These are phyloP conservation scores for Rissa tridactyla DNA, from an alignment of 2,113 vertebrate species.

Conservation along the genomic window DNA sequence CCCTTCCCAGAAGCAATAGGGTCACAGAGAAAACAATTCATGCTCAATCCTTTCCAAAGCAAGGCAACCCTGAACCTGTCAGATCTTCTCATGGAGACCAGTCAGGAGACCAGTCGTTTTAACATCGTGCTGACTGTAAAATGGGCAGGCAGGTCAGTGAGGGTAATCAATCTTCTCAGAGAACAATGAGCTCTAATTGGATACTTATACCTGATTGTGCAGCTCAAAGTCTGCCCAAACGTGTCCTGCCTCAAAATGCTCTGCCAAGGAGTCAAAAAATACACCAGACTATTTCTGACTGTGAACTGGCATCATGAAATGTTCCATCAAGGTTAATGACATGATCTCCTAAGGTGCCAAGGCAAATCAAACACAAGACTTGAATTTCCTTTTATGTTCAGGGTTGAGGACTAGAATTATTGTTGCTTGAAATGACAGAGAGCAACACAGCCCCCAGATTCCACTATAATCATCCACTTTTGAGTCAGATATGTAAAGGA, in stretches of 20 bases:
- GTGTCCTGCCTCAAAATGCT: neutral
- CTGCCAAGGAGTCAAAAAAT: neutral
- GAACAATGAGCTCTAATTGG: neutral
- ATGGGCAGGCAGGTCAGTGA: neutral
- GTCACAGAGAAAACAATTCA: neutral
- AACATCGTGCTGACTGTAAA: neutral
- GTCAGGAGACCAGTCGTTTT: neutral
- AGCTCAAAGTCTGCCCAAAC: neutral
- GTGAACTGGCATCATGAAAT: neutral
- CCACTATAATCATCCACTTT: neutral
- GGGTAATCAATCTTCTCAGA: neutral
- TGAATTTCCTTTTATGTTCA: neutral
- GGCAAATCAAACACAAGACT: neutral
- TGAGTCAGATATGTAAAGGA: neutral
- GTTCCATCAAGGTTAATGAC: neutral
- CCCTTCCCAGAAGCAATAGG: neutral
- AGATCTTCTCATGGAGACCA: neutral
- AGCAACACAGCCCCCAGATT: neutral
- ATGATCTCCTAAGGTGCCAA: neutral
- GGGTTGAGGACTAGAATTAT: neutral
- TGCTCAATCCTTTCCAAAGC: neutral
- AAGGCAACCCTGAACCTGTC: neutral
- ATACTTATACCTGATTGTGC: neutral
- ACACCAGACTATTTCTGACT: neutral
- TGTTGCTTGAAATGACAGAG: neutral